Conservation (phyloP, 2,113 vertebrate genomes). For the Tragulus kanchil region DNA sequence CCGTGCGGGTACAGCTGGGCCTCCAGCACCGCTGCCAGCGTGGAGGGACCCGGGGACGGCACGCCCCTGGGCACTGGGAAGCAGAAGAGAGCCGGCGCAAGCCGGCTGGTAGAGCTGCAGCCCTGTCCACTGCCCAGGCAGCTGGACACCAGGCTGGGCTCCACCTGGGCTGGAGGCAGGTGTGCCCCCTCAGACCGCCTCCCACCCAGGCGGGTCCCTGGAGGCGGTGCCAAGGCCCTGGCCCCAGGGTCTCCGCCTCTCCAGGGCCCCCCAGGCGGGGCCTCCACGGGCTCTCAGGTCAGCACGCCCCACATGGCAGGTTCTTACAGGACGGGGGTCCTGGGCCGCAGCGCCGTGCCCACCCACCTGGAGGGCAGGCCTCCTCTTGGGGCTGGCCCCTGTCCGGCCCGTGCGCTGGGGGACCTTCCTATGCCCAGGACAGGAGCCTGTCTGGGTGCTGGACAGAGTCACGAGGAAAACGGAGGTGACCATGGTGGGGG, state of each 20-base stretch:
- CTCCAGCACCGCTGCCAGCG: neutral
- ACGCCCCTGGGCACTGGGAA: accelerated
- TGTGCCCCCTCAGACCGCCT: neutral
- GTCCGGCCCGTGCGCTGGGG: neutral
- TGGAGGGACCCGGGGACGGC: neutral
- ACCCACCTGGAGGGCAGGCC: neutral
- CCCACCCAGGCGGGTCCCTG: neutral
- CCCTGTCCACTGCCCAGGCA: accelerated
- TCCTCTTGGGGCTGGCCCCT: neutral
- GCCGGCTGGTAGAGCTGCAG: neutral
- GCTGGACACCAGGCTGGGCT: neutral
- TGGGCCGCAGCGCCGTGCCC: neutral
- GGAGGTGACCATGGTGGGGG: too few species aligned
- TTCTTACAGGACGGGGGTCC: neutral
- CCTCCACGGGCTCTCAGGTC: accelerated
- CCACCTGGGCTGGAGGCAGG: accelerated
- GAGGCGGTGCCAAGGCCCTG: neutral
- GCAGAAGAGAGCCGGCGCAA: neutral
- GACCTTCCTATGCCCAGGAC: neutral
- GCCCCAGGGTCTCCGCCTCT: neutral
- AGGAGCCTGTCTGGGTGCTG: neutral
- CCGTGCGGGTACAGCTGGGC: neutral
- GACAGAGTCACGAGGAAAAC: neutral
- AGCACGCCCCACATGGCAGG: accelerated
- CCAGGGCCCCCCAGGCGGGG: too few species aligned